Base-by-base conservation (phyloP, 2,888 invertebrate species). In the Stegophylla sp. region DNA sequence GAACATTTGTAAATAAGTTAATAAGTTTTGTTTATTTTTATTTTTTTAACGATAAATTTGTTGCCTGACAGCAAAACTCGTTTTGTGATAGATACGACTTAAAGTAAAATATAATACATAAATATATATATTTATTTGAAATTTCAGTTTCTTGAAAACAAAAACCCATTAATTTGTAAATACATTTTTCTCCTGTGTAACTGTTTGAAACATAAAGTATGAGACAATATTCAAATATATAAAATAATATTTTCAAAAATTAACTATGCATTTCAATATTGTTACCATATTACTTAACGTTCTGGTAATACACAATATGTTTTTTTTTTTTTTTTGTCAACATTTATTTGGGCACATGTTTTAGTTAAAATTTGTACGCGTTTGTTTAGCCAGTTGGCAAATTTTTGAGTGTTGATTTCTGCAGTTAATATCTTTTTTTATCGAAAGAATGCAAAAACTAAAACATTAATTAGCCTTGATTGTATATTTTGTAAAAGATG, bases 311-410 rank as follows among this genome's bases (percentile, higher is more conserved):
- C 48, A 71, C 51, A 51, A 63, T 41, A 34, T 79, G 45, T 26
- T 69, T 51, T 74, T 74, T 74, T 75, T 75, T 74, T 63, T 74
- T 74, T 67, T 41, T 20, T 51, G 48, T 71, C 48, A 71, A 71
- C 61, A 63, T 79, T 77, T 77, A 77, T 45, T 79, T 71, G 71
- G 79, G 79, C 79, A 79, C 79, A 79, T 17, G 61, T 71, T 71
- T 77, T 79, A 79, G 79, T 79, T 79, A 61, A 79, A 69, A 79
- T 79, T 79, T 79, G 79, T 79, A 79, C 71, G 79, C 69, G 79
- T 79, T 79, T 79, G 71, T 79, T 79, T 79, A 79, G 79, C 79
- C 71, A 71, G 34, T 79, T 79, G 71, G 79, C 71, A 20, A 48
- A 61, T 71, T 66, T 79, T 79, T 79, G 69, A 79, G 79, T 79